Evolutionary conservation across 2,888 invertebrate genomes (phyloP).

Genomic region (Apamea epomidion): DNA sequence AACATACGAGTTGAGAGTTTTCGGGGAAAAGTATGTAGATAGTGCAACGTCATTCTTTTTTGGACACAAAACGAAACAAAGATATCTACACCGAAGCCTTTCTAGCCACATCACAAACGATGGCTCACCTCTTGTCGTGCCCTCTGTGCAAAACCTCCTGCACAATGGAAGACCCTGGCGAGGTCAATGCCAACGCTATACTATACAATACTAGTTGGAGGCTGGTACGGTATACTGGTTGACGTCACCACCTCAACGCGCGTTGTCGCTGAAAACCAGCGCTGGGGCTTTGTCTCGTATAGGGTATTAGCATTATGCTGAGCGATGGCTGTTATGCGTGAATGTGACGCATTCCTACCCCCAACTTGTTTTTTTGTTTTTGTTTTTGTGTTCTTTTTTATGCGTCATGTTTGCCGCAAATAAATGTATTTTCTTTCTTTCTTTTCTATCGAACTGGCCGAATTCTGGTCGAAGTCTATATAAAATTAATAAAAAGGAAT

Average conservation of each 20-base stretch:
- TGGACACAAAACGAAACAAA: background rate
- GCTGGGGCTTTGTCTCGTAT: too few species aligned
- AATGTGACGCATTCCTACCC: too few species aligned
- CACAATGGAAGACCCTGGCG: background rate
- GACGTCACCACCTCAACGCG: too few species aligned
- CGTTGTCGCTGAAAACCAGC: too few species aligned
- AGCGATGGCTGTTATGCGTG: too few species aligned
- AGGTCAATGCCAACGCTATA: background rate
- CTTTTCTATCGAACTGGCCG: background rate
- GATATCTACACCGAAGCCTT: background rate
- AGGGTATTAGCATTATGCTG: too few species aligned
- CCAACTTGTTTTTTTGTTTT: too few species aligned
- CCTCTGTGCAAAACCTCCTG: background rate
- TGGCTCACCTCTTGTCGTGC: background rate
- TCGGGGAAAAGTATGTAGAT: background rate
- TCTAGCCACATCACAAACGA: background rate
- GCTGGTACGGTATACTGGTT: too few species aligned
- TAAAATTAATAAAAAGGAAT: background rate
- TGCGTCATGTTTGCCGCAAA: too few species aligned
- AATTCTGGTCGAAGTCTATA: background rate
- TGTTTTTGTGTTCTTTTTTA: too few species aligned
- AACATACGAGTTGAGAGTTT: constrained; percentile 6
- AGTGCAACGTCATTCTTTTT: background rate
- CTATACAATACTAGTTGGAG: too few species aligned
- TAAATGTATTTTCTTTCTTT: too few species aligned